Evolutionary conservation across 2,797 vertebrate genomes (phyloP).

Genomic region (Mormyrops attenuatus): DNA sequence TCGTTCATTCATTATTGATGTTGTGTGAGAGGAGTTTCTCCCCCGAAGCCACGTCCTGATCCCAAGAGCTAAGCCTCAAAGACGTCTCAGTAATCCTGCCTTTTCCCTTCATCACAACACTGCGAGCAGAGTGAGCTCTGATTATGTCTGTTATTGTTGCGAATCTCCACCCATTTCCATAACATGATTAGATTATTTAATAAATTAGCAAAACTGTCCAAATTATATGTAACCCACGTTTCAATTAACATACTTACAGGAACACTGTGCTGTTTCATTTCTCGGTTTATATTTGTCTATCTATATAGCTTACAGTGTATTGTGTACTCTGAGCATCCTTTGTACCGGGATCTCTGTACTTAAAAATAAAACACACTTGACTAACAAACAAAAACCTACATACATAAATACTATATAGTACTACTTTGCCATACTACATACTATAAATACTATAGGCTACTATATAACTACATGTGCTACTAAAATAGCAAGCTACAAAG

Average conservation of each 20-base stretch:
- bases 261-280: not conserved
- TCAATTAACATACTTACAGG: slow-evolving; percentile 3
- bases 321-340: not conserved
- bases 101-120: slow-evolving; percentile 48
- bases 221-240: not conserved
- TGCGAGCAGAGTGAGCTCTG: slow-evolving; percentile 15
- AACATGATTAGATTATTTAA: slow-evolving; percentile 30
- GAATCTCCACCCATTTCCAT: slow-evolving; percentile 19
- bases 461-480: not conserved
- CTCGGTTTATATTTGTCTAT: not conserved
- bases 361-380: not conserved
- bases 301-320: not conserved
- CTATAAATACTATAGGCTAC: not conserved
- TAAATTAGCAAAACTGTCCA: slow-evolving; percentile 31
- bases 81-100: slow-evolving; percentile 59
- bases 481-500: not conserved
- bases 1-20: slow-evolving; percentile 74
- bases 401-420: not conserved
- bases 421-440: not conserved
- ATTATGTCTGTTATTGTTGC: slow-evolving; percentile 23
- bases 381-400: not conserved
- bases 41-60: slow-evolving; percentile 60
- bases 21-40: slow-evolving; percentile 55
- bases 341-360: not conserved
- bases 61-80: slow-evolving; percentile 64